Evolutionary conservation across 2,888 invertebrate genomes (phyloP), one percentile per base, ranked within the genome.

Genomic region (Pandemis heparana): DNA sequence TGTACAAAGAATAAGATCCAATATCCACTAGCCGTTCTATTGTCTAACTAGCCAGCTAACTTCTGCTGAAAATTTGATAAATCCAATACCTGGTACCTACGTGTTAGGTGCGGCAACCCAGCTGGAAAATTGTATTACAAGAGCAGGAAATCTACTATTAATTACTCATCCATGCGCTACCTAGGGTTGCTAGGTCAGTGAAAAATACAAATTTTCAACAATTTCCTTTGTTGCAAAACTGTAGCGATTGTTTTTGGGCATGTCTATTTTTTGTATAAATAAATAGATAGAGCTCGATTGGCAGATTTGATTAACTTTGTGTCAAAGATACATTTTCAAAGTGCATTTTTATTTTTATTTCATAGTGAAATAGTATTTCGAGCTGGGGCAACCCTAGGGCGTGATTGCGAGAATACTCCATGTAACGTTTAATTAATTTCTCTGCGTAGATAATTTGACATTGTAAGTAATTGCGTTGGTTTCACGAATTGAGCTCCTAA

Each of bases 391-490:
- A 53, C 65, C 65, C 65, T 66, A 63, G 43, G 62, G 0, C 65
- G 65, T 66, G 65, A 66, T 66, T 66, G 38, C 53, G 65, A 16
- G 65, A 38, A 53, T 53, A 53, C 51, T 66, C 53, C 39, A 38
- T 53, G 65, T 66, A 53, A 18, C 38, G 18, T 39, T 53, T 66
- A 66, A 66, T 66, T 65, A 53, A 65, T 65, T 39, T 65, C 18
- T 39, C 53, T 66, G 65, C 53, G 65, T 66, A 53, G 53, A 66
- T 66, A 53, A 66, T 66, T 53, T 66, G 65, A 66, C 53, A 53
- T 66, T 39, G 65, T 66, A 66, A 66, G 53, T 66, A 65, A 65
- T 65, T 65, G 53, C 51, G 65, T 66, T 53, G 65, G 39, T 53
- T 39, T 66, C 10, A 8, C 39, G 53, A 66, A 53, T 66, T 39